Evolutionary conservation across 2,888 invertebrate genomes (phyloP), one percentile per base, ranked within the genome.

Genomic region (Argyra leucocephala): DNA sequence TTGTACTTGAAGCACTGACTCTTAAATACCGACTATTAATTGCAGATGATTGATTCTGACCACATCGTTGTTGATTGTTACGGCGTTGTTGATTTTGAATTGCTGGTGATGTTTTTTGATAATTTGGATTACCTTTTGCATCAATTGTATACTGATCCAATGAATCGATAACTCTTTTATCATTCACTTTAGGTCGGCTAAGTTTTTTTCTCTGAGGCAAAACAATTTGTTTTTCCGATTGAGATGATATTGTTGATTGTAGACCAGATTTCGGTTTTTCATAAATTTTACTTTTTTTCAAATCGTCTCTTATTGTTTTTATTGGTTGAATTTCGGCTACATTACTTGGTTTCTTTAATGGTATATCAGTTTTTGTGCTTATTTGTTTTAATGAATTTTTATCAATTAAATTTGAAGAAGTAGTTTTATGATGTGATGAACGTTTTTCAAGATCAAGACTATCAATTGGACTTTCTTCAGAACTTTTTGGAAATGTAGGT

Each of bases 141-240:
- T 74, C 74, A 24, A 74, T 70, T 37, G 72, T 71, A 66, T 74
- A 75, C 6, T 73, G 71, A 68, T 74, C 73, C 22, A 74, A 66
- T 31, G 71, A 67, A 36, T 71, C 70, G 23, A 73, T 67, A 12
- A 61, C 31, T 7, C 3, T n/a, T 24, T 61, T 26, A 58, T 58
- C 22, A 70, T 66, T 21, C 64, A 59, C 48, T 61, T 62, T 66
- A 63, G 5, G 22, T 21, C 6, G 63, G 24, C 37, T 67, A 67
- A 24, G 31, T 18, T 9, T 36, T n/a, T 15, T 26, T 60, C 61
- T 63, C 0, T 59, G 6, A 7, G n/a, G 48, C 5, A 22, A 9
- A 18, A 21, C 9, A 37, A 10, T 15, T 37, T 59, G 59, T 10
- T 61, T 61, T 31, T 61, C 24, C 6, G 24, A 9, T 61, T 24